phyloP scores from a whole-genome alignment of 2,888 invertebrate species.

The Liopterus haemorrhoidalis region DNA sequence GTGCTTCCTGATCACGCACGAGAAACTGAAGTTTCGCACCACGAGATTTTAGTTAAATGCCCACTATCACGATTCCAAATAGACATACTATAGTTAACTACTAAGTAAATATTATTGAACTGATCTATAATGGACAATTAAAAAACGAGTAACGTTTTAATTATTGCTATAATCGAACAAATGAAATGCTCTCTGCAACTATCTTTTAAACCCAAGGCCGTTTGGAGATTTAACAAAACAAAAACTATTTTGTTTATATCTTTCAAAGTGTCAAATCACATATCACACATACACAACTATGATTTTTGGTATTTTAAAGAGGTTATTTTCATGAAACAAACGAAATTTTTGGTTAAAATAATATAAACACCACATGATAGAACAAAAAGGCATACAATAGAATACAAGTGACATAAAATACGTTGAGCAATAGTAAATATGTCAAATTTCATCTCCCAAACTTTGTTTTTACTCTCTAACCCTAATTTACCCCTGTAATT shows the following conservation, averaged over 20 bases:
- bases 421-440: constrained; percentile 19
- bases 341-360: constrained; percentile 23
- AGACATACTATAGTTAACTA: too few relatives aligned
- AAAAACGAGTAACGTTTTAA: too few relatives aligned
- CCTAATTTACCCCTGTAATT: too few relatives aligned
- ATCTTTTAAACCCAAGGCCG: constrained; percentile 23
- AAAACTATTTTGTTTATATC: constrained; percentile 24
- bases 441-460: too few relatives aligned
- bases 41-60: too few relatives aligned
- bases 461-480: too few relatives aligned
- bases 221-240: constrained; percentile 22
- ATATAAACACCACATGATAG: constrained; percentile 24
- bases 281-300: constrained; percentile 2
- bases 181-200: constrained; percentile 19
- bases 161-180: too few relatives aligned
- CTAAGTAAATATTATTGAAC: too few relatives aligned
- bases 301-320: constrained; percentile 4
- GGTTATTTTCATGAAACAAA: constrained; percentile 7
- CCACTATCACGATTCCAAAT: too few relatives aligned
- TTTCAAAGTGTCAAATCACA: constrained; percentile 14
- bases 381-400: constrained; percentile 22
- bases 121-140: too few relatives aligned
- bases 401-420: constrained; percentile 19
- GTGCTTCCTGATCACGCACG: too few relatives aligned
- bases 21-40: too few relatives aligned